Evolutionary conservation across 2,797 vertebrate species (phyloP).

Genomic region (Enteromius anoplus): DNA sequence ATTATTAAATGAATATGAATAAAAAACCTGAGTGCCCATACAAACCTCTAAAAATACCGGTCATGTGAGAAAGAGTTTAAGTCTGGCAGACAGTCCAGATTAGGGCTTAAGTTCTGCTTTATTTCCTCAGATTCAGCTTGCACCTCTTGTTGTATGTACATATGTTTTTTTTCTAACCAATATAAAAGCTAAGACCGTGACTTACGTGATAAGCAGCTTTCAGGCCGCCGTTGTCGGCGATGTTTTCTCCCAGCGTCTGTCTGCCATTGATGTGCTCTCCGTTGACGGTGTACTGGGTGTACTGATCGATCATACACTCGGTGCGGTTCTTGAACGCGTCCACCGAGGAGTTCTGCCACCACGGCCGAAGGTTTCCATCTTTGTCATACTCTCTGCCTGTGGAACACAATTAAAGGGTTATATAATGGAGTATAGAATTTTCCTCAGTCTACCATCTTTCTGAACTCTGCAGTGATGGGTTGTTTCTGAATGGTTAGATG

Average conservation of each 20-base stretch:
- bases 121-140: not conserved
- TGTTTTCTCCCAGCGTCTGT: slow-evolving; percentile 96
- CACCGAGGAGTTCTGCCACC: slow-evolving; percentile 96
- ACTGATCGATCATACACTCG: slow-evolving; percentile 93
- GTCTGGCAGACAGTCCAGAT: not conserved
- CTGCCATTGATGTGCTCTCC: slow-evolving; percentile 91
- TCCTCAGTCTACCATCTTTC: not conserved
- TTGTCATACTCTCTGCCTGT: slow-evolving; percentile 95
- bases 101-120: not conserved
- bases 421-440: not conserved
- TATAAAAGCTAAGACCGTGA: slow-evolving; percentile 15
- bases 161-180: not conserved
- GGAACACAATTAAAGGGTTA: not conserved
- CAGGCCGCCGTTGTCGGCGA: slow-evolving; percentile 93
- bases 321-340: slow-evolving; percentile 91
- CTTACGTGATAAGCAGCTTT: slow-evolving; percentile 95
- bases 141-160: not conserved
- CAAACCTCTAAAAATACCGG: not conserved
- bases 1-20: slow-evolving; percentile 10
- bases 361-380: slow-evolving; percentile 91
- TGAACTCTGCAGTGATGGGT: not conserved
- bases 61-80: not conserved
- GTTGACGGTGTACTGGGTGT: slow-evolving; percentile 86
- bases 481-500: not conserved
- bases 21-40: not conserved